A percentile compares a stretch with the other conserved stretches of the same genome.
Conservation (phyloP, 2,888 invertebrate species). For the Abrostola tripartita region DNA sequence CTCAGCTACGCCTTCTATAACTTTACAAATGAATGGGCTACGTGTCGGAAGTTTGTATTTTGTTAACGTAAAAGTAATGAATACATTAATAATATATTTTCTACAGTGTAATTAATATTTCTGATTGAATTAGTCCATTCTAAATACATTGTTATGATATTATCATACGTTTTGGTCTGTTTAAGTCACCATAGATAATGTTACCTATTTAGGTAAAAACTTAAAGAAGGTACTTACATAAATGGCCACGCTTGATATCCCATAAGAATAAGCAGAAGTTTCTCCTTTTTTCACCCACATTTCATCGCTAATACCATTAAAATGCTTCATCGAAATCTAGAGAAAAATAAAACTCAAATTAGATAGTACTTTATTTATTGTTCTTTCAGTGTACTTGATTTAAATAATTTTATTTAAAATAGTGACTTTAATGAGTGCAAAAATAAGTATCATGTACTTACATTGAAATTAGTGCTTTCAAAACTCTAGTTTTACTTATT, state of each 20-base stretch:
- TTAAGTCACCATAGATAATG: too few species aligned
- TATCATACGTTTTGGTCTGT: conserved; percentile 4
- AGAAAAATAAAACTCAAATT: conserved; percentile 68
- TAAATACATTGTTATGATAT: neutral
- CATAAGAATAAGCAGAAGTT: too few species aligned
- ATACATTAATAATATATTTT: conserved; percentile 4
- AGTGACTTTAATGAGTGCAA: conserved; percentile 86
- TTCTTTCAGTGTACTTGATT: conserved; percentile 81
- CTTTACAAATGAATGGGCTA: conserved; percentile 19
- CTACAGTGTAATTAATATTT: conserved; percentile 3
- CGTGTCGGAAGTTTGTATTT: conserved; percentile 6
- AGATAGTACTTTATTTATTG: conserved; percentile 79
- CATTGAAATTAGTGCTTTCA: conserved; percentile 81
- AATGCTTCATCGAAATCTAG: neutral
- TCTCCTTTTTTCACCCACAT: neutral
- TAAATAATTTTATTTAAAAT: conserved; percentile 84
- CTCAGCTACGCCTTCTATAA: conserved; percentile 11
- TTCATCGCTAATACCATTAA: neutral
- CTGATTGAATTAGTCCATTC: neutral
- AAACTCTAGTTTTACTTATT: conserved; percentile 69
- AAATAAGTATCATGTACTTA: conserved; percentile 81
- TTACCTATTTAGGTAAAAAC: too few species aligned
- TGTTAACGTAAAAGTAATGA: conserved; percentile 4
- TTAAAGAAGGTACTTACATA: too few species aligned
- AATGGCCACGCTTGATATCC: too few species aligned